Base-by-base conservation (phyloP, 1,140 invertebrate species). In the Euura saliciscinereae region DNA sequence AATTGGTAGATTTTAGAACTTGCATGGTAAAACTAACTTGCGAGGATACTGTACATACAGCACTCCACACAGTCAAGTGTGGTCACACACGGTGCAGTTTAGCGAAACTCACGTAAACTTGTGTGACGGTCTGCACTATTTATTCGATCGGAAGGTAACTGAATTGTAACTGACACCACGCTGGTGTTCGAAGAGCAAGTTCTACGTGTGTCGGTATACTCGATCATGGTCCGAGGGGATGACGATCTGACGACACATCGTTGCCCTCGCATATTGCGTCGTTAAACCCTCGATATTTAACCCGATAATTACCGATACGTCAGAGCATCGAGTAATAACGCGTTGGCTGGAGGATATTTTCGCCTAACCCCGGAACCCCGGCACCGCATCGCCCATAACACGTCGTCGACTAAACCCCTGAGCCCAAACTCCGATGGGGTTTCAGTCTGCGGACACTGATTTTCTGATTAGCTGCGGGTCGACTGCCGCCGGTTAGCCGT, bases 401-500 rank as follows among this genome's bases (percentile, higher is more conserved):
- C 51, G 8, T 59, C 51, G 13, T 59, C 51, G 5, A 59, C 10
- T n/a, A 59, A 59, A 59, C 51, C 51, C 51, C 72, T 69, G 45
- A 66, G 69, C 59, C 75, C 66, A 73, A 75, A 76, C 75, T 79
- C 83, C 80, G 74, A 28, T 81, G 82, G 82, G 82, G 78, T 85
- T 85, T 83, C 80, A 79, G 51, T 59, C 51, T 59, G 79, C 77
- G 80, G 81, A 80, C 80, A 81, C 83, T 86, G 85, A 87, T 87
- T 87, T 86, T 85, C 84, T 86, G 84, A 87, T 87, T 87, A 87
- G 82, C 81, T 79, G 80, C 76, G 82, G 84, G 82, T 85, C 83
- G 85, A 87, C 82, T 86, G 84, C 80, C 76, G 86, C 82, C 85
- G 82, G 84, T 87, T 87, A 87, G 85, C 84, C 84, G 85, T 86